These are phyloP conservation scores for Apamea monoglypha DNA, from an alignment of 2,888 invertebrate genomes.

Conservation along the genomic window DNA sequence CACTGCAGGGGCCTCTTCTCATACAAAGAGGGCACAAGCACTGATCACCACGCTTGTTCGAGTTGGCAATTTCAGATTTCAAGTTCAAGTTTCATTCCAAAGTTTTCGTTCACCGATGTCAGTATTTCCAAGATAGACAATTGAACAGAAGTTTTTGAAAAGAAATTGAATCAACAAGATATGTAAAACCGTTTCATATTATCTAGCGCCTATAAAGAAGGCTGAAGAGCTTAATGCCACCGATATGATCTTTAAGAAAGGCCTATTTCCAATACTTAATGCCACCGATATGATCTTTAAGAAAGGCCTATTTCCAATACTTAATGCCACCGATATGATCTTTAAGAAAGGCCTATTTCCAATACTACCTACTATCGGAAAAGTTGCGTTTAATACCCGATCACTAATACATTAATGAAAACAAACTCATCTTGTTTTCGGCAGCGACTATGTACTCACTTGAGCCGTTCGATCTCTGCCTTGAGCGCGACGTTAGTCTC, in stretches of 20 bases:
- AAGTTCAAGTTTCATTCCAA: not conserved
- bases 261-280: not conserved
- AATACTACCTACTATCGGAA: not conserved
- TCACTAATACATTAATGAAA: not conserved
- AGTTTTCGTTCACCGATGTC: too few relatives aligned
- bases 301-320: not conserved
- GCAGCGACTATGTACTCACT: constrained; percentile 72
- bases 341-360: not conserved
- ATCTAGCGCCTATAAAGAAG: not conserved
- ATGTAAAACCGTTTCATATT: not conserved
- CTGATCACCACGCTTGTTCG: not conserved
- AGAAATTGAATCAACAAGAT: not conserved
- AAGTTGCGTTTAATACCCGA: not conserved
- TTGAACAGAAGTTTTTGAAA: not conserved
- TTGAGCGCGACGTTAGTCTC: constrained; percentile 87
- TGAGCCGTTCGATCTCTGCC: constrained; percentile 84
- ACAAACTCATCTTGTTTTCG: not conserved
- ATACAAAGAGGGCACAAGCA: not conserved
- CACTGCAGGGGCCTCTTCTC: not conserved
- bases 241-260: not conserved
- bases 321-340: not conserved
- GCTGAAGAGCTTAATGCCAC: not conserved
- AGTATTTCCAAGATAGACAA: not conserved
- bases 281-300: not conserved
- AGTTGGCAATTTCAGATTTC: not conserved